Percentiles rank a stretch among this genome's conserved stretches.
Evolutionary conservation across 2,797 vertebrate species (phyloP).

Genomic region (Dendrocincla fuliginosa): DNA sequence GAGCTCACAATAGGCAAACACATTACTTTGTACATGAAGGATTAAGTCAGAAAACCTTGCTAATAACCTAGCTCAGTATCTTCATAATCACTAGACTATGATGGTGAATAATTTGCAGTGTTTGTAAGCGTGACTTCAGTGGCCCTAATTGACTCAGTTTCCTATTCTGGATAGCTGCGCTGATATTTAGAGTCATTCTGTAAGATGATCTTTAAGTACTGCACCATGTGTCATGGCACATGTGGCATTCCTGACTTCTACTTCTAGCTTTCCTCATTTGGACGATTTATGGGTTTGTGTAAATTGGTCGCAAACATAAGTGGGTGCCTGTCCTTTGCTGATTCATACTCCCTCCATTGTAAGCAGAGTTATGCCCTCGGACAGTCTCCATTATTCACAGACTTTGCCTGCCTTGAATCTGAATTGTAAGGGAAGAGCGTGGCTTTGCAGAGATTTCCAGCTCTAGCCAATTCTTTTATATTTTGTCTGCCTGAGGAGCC

Average conservation of each 20-base stretch:
- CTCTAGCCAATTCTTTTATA: background rate
- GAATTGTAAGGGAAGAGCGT: background rate
- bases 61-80: conserved; percentile 40
- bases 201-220: conserved; percentile 35
- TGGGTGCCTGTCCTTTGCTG: conserved; percentile 28
- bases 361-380: background rate
- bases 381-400: background rate
- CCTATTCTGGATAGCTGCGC: conserved; percentile 11
- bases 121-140: background rate
- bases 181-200: background rate
- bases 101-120: conserved; percentile 31
- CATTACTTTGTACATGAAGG: conserved; percentile 44
- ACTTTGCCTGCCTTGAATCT: background rate
- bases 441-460: background rate
- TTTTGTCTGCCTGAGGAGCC: background rate
- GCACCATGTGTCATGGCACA: conserved; percentile 5
- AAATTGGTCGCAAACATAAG: background rate
- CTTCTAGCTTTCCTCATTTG: conserved; percentile 25
- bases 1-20: background rate
- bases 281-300: conserved; percentile 25
- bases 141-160: conserved; percentile 36
- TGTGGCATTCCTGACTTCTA: conserved; percentile 29
- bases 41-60: conserved; percentile 36
- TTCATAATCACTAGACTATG: conserved; percentile 14
- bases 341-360: conserved; percentile 30